A percentile compares a stretch with the other conserved stretches of the same genome.
Evolutionary conservation across 92 coral and sea anemone species (phyloP).

Genomic region (Siderastrea siderea): DNA sequence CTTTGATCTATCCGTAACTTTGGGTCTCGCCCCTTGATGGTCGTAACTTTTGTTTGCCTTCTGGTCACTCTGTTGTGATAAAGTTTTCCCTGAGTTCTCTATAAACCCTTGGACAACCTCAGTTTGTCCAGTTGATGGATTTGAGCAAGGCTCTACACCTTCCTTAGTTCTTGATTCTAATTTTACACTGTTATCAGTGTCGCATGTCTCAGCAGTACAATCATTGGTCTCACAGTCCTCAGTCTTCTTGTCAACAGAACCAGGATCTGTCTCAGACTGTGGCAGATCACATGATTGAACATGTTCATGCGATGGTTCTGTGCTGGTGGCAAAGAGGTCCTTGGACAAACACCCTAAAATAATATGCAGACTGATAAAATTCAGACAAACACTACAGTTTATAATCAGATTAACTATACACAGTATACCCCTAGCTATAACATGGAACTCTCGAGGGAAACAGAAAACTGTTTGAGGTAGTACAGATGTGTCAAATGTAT

Average conservation of each 20-base stretch:
- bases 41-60: background rate
- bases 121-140: background rate
- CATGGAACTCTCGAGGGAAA: no score
- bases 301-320: background rate
- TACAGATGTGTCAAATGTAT: no score
- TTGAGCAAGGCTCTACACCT: background rate
- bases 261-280: background rate
- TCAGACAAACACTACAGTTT: no score
- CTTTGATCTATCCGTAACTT: slow-evolving; percentile 55
- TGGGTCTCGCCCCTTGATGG: slow-evolving; percentile 85
- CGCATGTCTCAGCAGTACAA: background rate
- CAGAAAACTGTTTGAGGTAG: no score
- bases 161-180: background rate
- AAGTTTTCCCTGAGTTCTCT: slow-evolving; percentile 1
- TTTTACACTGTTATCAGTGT: background rate
- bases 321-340: slow-evolving; percentile 4
- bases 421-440: no score
- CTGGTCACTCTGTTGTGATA: background rate
- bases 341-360: slow-evolving; percentile 22
- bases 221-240: background rate
- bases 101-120: background rate
- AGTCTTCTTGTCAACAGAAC: no score
- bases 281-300: background rate
- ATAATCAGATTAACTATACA: no score
- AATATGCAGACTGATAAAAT: background rate